phyloP scores from a whole-genome alignment of 2,113 vertebrate species.

The Myrmecobius fasciatus region DNA sequence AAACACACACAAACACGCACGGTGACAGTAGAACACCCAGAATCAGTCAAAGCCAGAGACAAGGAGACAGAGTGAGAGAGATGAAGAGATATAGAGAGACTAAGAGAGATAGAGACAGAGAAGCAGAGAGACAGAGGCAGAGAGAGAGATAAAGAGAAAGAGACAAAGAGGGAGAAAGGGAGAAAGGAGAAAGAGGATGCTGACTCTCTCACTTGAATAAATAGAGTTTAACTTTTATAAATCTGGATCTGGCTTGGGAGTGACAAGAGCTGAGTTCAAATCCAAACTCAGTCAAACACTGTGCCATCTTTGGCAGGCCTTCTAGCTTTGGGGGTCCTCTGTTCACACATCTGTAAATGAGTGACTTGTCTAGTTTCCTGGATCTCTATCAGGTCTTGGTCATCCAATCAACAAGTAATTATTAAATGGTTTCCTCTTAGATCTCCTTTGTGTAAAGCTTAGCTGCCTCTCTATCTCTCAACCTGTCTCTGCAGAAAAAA shows the following conservation, averaged over 20 bases:
- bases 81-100: no score
- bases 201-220: neutral
- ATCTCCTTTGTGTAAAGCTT: neutral
- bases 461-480: neutral
- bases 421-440: neutral
- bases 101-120: no score
- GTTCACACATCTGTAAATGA: neutral
- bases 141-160: no score
- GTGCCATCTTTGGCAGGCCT: neutral
- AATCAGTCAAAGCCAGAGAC: no score
- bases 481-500: neutral
- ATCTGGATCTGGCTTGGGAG: neutral
- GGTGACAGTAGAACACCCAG: no score
- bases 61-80: no score
- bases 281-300: neutral
- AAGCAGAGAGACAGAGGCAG: no score
- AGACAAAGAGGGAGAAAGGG: no score
- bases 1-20: no score
- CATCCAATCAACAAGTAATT: neutral
- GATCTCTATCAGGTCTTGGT: neutral
- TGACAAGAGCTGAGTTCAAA: neutral
- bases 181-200: no score
- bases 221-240: neutral
- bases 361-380: neutral
- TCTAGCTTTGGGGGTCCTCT: neutral